Conservation (phyloP, 2,888 invertebrate species). For the Thymelicus acteon region DNA sequence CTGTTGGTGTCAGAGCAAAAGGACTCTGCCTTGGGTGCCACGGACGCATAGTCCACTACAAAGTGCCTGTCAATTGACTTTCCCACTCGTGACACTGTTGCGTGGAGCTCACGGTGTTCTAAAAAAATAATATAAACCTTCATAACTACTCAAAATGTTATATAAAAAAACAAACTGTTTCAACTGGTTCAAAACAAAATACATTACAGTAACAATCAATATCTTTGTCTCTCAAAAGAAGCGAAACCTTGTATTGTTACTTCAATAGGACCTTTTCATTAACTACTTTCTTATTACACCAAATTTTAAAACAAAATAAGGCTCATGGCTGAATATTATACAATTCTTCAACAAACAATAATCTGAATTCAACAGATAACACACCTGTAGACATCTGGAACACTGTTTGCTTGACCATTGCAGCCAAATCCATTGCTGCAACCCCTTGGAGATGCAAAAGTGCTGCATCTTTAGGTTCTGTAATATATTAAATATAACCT, state of each 20-base stretch:
- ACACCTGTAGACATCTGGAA: slow-evolving; percentile 92
- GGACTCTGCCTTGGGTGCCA: slow-evolving; percentile 92
- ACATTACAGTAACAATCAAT: no score
- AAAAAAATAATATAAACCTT: slow-evolving; percentile 38
- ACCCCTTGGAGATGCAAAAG: slow-evolving; percentile 89
- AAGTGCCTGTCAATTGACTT: slow-evolving; percentile 98
- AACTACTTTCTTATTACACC: no score
- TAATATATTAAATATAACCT: slow-evolving; percentile 46
- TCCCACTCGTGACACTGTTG: slow-evolving; percentile 95
- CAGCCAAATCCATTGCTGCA: slow-evolving; percentile 89
- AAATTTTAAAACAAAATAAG: no score
- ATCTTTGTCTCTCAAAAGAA: no score
- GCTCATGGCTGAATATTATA: no score
- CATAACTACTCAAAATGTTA: no score
- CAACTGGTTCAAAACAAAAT: no score
- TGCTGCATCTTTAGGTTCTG: slow-evolving; percentile 88
- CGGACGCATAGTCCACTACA: slow-evolving; percentile 94
- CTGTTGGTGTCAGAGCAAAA: slow-evolving; percentile 88
- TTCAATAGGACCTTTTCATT: no score
- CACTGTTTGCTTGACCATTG: slow-evolving; percentile 92
- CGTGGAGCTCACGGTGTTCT: slow-evolving; percentile 80
- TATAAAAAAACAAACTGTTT: no score
- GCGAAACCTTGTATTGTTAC: no score
- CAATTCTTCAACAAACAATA: no score
- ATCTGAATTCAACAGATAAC: not conserved